Base-by-base conservation (phyloP, 2,113 vertebrate genomes). In the Orthochromis indermauri region DNA sequence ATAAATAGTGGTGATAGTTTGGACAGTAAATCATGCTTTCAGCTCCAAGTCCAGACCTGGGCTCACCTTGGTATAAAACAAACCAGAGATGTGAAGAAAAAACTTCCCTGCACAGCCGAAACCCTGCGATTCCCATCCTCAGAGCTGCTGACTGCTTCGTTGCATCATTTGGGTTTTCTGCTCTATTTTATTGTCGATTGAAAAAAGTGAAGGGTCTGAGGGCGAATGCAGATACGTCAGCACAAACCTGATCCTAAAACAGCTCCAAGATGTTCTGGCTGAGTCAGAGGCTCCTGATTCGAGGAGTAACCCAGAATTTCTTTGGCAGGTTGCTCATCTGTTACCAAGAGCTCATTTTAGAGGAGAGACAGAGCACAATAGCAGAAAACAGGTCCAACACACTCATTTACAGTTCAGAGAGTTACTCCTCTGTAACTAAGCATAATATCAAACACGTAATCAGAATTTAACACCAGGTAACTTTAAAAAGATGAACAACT, bases 381-480 rank as follows among this genome's bases (percentile, higher is more conserved):
- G 17, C 61, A 45, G 81, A 88, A 14, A 85, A 81, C 55, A 80
- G 82, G 55, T 80, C 45, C 53, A 83, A 66, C 42, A 40, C 63
- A 6, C 79, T 55, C 68, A 79, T 17, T 51, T 66, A 3, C 61
- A 66, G 17, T 35, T 66, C 54, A 14, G 40, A 73, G 83, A 92
- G 21, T 8, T 28, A 89, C 82, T 91, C 55, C 24, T 31, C 53
- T 59, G 5, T 61, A 33, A 17, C 16, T 61, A 61, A 61, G 90
- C 92, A 89, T 83, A 86, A 89, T 88, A 87, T 88, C 81, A 81
- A 78, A 90, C 85, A 83, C 80, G 33, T 33, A 33, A 33, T 33
- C 33, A 87, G 81, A 87, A 0, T 91, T 92, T 88, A 28, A 80
- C 82, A 35, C 54, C 40, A 51, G 24, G 78, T 7, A 19, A 37